Conservation (phyloP, 2,113 vertebrate species). For the Maccullochella peelii region DNA sequence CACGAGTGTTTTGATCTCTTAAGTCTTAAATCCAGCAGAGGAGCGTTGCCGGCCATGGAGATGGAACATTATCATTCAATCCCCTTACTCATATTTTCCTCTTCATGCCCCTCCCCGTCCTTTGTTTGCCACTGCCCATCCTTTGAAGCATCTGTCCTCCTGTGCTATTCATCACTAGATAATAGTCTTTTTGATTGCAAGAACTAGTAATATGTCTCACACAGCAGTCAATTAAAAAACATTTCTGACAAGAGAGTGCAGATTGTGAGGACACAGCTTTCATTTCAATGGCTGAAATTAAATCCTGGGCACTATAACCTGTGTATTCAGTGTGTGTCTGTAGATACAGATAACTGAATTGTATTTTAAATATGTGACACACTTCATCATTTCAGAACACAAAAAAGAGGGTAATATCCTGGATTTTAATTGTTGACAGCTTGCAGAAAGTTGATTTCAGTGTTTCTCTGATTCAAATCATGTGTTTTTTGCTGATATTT, state of each 20-base stretch:
- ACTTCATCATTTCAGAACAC: neutral
- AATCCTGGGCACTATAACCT: conserved; percentile 26
- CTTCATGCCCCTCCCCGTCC: conserved; percentile 7
- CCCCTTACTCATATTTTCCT: conserved; percentile 58
- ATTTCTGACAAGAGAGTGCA: conserved; percentile 25
- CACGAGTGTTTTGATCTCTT: conserved; percentile 75
- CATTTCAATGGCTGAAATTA: conserved; percentile 44
- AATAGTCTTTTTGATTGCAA: conserved; percentile 57
- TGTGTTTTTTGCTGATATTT: neutral
- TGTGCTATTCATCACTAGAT: conserved; percentile 63
- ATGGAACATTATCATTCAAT: conserved; percentile 65
- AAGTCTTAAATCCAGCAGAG: conserved; percentile 73
- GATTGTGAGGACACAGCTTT: conserved; percentile 34
- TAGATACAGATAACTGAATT: conserved; percentile 18
- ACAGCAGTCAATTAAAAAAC: conserved; percentile 55
- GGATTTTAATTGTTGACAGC: neutral
- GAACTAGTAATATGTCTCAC: conserved; percentile 36
- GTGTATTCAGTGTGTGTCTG: neutral
- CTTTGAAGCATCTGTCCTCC: conserved; percentile 60
- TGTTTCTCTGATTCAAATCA: neutral
- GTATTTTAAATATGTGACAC: neutral
- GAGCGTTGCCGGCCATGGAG: conserved; percentile 56
- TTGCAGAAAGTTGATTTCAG: too few relatives aligned
- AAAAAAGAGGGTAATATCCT: neutral
- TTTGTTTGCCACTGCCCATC: conserved; percentile 37